Base-by-base conservation (phyloP, 1,140 invertebrate species). In the Euborellia annulipes region DNA sequence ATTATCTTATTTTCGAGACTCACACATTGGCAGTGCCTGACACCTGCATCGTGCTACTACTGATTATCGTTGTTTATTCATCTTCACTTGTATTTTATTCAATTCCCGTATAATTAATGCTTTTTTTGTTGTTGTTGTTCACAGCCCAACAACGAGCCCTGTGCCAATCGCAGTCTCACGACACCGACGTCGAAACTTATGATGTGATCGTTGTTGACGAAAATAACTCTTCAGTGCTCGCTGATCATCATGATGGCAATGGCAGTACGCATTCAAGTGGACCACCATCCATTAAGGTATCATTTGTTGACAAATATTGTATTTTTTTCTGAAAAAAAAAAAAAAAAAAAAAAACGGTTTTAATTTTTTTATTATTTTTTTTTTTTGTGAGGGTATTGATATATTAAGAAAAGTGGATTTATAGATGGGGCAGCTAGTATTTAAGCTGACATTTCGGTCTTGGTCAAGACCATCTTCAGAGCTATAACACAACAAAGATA, bases 181-280 rank as follows among this genome's bases (percentile, higher is more conserved):
- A 27, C 23, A 4, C 4, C 4, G 82, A 83, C 56, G 78, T 72
- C 13, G 85, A 88, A 56, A 27, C 23, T 11, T 87, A 86, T 58
- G 84, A 88, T 54, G 84, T 90, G 45, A 89, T 90, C 54, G 83
- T 88, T 37, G 84, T 90, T 46, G 85, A 88, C 58, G 85, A 89
- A 62, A 85, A 83, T 55, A 85, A 86, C 66, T 83, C 84, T 1
- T 82, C 83, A 2, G 79, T 85, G 47, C 57, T 81, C 48, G 77
- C 79, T 9, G 82, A 87, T 55, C 74, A 83, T 54, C 81, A 85
- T 55, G 23, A 27, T 27, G 23, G 23, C 4, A 27, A 27, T 27
- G 23, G 23, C 4, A 27, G 23, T 27, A 74, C 80, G 7, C 68
- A 73, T 43, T 77, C 76, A 11, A 73, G 71, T 48, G 75, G 76